These are phyloP conservation scores for Eupsilia transversa DNA, from an alignment of 2,888 invertebrate species.

Conservation along the genomic window DNA sequence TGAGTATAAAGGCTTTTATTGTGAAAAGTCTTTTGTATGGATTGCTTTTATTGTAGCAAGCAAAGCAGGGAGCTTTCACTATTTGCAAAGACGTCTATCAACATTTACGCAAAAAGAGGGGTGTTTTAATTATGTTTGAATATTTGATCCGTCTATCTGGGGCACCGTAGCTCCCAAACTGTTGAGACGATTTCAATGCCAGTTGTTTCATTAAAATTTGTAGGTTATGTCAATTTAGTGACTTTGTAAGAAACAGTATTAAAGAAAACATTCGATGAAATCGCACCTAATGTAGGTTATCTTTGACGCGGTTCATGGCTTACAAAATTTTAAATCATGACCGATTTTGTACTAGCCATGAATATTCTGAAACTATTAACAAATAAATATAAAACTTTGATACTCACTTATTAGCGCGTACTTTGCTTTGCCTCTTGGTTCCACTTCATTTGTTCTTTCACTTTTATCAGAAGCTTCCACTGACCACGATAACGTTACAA, in stretches of 20 bases:
- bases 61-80: not conserved
- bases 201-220: not conserved
- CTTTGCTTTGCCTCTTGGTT: constrained; percentile 83
- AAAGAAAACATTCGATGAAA: not conserved
- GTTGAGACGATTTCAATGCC: too few relatives aligned
- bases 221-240: not conserved
- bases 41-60: not conserved
- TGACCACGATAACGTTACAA: constrained; percentile 55
- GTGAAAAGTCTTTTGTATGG: constrained; percentile 17
- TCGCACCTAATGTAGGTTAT: not conserved
- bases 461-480: constrained; percentile 57
- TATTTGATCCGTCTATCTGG: not conserved
- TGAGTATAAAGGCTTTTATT: constrained; percentile 9
- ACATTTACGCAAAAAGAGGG: not conserved
- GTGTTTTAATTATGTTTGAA: not conserved
- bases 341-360: not conserved
- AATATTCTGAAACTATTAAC: not conserved
- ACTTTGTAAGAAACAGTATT: too few relatives aligned
- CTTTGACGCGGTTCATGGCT: not conserved
- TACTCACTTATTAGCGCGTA: constrained; percentile 85
- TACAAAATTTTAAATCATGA: not conserved
- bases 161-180: not conserved
- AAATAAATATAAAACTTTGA: not conserved
- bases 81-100: not conserved
- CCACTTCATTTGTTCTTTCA: constrained; percentile 65